Evolutionary conservation across 2,797 vertebrate species (phyloP).

Genomic region (Labroides dimidiatus): DNA sequence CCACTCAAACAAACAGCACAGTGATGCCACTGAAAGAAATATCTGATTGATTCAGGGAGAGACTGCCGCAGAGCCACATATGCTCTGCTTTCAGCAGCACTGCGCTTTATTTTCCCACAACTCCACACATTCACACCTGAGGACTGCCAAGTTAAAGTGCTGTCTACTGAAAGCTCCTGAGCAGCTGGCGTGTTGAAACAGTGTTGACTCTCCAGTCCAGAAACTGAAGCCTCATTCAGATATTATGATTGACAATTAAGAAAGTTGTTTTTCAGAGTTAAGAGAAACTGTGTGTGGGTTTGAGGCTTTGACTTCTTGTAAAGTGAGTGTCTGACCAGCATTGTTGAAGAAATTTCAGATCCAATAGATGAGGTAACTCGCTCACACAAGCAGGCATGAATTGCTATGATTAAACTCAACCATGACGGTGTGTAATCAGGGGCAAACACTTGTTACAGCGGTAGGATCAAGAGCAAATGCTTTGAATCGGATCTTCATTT

Average conservation of each 20-base stretch:
- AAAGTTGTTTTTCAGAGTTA: not conserved
- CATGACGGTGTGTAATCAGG: not conserved
- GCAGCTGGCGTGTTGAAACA: constrained; percentile 6
- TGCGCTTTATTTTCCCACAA: constrained; percentile 4
- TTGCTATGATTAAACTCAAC: not conserved
- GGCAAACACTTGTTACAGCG: not conserved
- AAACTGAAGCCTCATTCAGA: not conserved
- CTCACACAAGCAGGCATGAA: not conserved
- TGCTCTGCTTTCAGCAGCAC: constrained; percentile 7
- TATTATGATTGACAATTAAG: not conserved
- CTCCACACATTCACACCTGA: constrained; percentile 26
- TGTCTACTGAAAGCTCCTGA: constrained; percentile 2
- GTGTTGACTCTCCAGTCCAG: not conserved
- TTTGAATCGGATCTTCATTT: constrained; percentile 3
- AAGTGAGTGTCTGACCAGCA: not conserved
- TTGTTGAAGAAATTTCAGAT: not conserved
- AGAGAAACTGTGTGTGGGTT: not conserved
- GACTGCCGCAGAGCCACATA: constrained; percentile 18
- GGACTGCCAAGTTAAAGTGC: constrained; percentile 17
- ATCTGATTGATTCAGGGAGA: constrained; percentile 20
- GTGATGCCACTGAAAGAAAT: constrained; percentile 14
- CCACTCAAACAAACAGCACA: constrained; percentile 41
- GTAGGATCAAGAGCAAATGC: constrained; percentile 5
- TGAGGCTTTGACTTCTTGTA: not conserved
- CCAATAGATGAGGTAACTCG: not conserved